These are phyloP conservation scores for Leptarthrus brevirostris DNA, from an alignment of 2,888 invertebrate species.

Conservation along the genomic window DNA sequence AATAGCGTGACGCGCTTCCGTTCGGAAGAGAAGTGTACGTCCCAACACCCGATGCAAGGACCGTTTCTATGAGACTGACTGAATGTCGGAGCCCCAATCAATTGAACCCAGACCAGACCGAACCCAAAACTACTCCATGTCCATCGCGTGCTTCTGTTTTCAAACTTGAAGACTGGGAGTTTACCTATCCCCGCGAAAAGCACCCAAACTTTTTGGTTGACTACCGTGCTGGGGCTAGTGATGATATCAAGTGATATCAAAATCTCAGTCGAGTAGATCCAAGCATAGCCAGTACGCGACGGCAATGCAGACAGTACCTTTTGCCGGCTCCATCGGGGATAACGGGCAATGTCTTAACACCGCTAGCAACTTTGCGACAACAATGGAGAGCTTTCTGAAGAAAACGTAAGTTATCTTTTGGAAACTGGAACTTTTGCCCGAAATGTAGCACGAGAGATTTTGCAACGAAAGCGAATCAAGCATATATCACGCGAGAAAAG, in stretches of 20 bases:
- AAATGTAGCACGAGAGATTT: too few relatives aligned
- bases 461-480: too few relatives aligned
- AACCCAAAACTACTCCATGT: background rate
- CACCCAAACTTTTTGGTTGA: too few relatives aligned
- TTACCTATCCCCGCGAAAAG: slow-evolving; percentile 40
- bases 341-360: background rate
- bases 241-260: slow-evolving; percentile 10
- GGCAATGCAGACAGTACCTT: background rate
- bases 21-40: slow-evolving; percentile 18
- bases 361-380: background rate
- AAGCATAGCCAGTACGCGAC: background rate
- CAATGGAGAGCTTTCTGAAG: too few relatives aligned
- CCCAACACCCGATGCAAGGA: slow-evolving; percentile 7
- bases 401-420: too few relatives aligned
- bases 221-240: background rate
- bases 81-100: slow-evolving; percentile 18
- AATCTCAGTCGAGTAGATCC: slow-evolving; percentile 17
- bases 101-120: slow-evolving; percentile 9
- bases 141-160: slow-evolving; percentile 45
- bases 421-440: too few relatives aligned
- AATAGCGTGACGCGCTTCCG: slow-evolving; percentile 29
- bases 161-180: too few relatives aligned
- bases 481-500: too few relatives aligned
- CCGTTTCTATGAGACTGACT: slow-evolving; percentile 26
- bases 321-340: slow-evolving; percentile 24